These are phyloP conservation scores for Paramuricea clavata DNA, from an alignment of 92 coral and sea anemone genomes.

Conservation along the genomic window DNA sequence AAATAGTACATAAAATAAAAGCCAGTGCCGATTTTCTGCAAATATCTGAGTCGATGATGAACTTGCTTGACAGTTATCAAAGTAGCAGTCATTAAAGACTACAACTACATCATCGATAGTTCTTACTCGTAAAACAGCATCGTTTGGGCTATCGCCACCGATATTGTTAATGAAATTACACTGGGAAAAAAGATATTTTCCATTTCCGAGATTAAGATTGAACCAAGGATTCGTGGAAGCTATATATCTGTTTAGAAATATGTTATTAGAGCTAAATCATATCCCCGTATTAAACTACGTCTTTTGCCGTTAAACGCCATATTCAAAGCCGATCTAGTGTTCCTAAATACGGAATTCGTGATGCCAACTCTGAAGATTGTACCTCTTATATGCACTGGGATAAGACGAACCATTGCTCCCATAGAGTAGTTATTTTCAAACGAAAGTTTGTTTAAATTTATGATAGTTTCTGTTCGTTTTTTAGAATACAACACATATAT, in stretches of 20 bases:
- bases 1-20: neutral
- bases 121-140: neutral
- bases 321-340: neutral
- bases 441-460: neutral
- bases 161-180: slow-evolving; percentile 4
- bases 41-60: neutral
- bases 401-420: neutral
- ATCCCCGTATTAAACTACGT: neutral
- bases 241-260: neutral
- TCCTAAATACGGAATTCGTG: neutral
- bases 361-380: neutral
- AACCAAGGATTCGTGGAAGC: neutral
- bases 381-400: neutral
- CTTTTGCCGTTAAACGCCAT: neutral
- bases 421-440: neutral
- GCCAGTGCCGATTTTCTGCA: neutral
- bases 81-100: slow-evolving; percentile 8
- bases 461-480: neutral
- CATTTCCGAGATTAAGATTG: neutral
- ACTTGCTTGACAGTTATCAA: neutral
- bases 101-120: no score
- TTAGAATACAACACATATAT: no score
- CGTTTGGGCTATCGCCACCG: neutral
- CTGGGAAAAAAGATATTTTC: neutral
- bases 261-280: neutral